A percentile compares a stretch with the other conserved stretches of the same genome.
These are phyloP conservation scores for Takifugu rubripes DNA, from an alignment of 2,797 vertebrate species.

Conservation along the genomic window DNA sequence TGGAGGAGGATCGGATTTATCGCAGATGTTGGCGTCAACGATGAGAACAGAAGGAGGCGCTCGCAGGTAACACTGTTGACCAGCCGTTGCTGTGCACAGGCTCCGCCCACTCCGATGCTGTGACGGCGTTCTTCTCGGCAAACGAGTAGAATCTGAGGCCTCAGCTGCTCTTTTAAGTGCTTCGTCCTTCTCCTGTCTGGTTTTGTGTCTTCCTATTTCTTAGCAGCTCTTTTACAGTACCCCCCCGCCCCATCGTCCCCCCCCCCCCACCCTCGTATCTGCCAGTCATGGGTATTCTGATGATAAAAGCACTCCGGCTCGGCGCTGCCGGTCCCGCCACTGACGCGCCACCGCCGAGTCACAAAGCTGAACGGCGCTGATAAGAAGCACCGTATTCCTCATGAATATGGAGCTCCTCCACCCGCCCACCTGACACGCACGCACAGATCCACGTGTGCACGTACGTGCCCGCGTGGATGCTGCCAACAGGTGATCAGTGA, in stretches of 20 bases:
- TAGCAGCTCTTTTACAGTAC: background rate
- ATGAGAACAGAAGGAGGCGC: no score
- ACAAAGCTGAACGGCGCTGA: slow-evolving; percentile 50
- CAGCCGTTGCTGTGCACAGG: no score
- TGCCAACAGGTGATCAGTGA: slow-evolving; percentile 32
- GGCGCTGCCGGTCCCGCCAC: slow-evolving; percentile 22
- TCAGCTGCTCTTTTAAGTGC: background rate
- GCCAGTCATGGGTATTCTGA: slow-evolving; percentile 16
- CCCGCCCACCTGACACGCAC: slow-evolving; percentile 3
- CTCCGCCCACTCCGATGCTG: no score
- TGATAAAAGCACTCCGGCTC: slow-evolving; percentile 28
- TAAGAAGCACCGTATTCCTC: slow-evolving; percentile 43
- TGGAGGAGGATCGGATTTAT: no score
- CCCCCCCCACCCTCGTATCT: slow-evolving; percentile 14
- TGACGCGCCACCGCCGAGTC: slow-evolving; percentile 19
- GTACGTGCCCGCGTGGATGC: slow-evolving; percentile 14
- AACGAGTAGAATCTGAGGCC: background rate
- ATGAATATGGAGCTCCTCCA: slow-evolving; percentile 48
- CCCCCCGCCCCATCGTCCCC: background rate
- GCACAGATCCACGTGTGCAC: background rate
- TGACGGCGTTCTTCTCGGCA: background rate
- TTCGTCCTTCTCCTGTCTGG: slow-evolving; percentile 18
- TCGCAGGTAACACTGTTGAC: no score
- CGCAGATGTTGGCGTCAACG: no score
- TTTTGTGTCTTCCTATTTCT: slow-evolving; percentile 11